Evolutionary conservation across 2,888 invertebrate species (phyloP).

Genomic region (Margaritifera margaritifera): DNA sequence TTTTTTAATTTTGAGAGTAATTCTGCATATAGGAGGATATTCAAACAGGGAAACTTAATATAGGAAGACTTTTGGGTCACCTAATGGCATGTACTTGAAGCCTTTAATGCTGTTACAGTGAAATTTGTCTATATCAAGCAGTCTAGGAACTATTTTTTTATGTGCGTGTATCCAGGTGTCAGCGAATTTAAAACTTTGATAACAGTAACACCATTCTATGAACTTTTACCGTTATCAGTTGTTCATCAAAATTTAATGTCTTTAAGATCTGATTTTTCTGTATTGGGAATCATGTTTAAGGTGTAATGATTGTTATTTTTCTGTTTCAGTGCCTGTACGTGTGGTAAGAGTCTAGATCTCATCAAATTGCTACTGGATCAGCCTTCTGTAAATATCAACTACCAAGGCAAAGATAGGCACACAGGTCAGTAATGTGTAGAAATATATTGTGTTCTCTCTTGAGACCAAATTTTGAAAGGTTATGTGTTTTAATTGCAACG

Average conservation of each 20-base stretch:
- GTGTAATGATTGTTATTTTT: constrained; percentile 1
- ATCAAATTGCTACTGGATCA: constrained; percentile 73
- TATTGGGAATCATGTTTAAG: neutral
- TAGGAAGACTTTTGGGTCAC: too few species aligned
- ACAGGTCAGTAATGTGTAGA: constrained; percentile 63
- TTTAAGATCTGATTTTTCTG: neutral
- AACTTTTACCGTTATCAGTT: neutral
- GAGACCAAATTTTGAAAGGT: neutral
- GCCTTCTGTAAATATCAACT: constrained; percentile 73
- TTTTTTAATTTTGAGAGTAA: neutral
- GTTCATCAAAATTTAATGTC: neutral
- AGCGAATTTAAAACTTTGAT: too few species aligned
- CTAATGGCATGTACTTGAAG: too few species aligned
- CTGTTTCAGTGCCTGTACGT: constrained; percentile 72
- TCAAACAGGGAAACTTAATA: too few species aligned
- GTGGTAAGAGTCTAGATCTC: constrained; percentile 73
- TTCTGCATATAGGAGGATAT: neutral
- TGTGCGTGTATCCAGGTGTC: too few species aligned
- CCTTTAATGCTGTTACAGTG: too few species aligned
- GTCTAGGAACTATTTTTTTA: too few species aligned
- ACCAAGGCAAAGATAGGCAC: constrained; percentile 74
- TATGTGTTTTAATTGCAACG: neutral
- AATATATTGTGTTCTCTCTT: neutral
- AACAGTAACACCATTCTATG: neutral
- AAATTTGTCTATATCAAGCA: too few species aligned